Conservation (phyloP, 2,888 invertebrate species). For the Drosophila yooni region DNA sequence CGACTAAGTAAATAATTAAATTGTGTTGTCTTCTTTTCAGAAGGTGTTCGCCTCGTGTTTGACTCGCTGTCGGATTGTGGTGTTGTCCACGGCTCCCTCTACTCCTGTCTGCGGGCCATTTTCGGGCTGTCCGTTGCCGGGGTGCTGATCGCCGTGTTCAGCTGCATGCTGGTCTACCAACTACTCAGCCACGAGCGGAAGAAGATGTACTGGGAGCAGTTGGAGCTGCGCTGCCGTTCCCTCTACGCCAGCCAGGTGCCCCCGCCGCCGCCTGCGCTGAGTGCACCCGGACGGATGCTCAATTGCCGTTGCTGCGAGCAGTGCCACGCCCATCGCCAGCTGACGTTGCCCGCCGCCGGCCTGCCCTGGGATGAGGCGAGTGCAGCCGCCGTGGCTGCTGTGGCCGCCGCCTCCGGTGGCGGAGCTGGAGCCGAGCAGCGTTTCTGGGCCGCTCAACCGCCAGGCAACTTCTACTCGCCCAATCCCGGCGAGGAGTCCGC, state of each 20-base stretch:
- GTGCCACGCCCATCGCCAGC: conserved; percentile 87
- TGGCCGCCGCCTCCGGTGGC: conserved; percentile 85
- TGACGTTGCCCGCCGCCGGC: conserved; percentile 85
- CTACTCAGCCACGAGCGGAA: conserved; percentile 95
- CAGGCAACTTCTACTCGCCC: conserved; percentile 93
- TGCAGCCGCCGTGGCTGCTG: conserved; percentile 80
- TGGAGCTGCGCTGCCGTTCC: conserved; percentile 93
- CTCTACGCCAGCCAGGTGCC: conserved; percentile 87
- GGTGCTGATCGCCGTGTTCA: conserved; percentile 95
- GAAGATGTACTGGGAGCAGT: conserved; percentile 97
- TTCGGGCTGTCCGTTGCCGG: conserved; percentile 96
- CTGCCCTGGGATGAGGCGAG: conserved; percentile 87
- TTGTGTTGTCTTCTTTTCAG: conserved; percentile 49
- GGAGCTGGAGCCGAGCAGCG: conserved; percentile 81
- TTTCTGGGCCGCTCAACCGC: conserved; percentile 86
- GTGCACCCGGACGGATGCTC: conserved; percentile 77
- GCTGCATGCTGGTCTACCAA: conserved; percentile 96
- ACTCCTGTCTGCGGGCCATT: conserved; percentile 94
- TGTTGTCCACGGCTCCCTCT: conserved; percentile 95
- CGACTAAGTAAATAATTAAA: neutral
- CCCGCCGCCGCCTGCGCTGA: conserved; percentile 81
- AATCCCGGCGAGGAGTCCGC: conserved; percentile 88
- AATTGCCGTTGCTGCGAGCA: conserved; percentile 90
- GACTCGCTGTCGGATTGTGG: conserved; percentile 95
- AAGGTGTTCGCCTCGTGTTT: conserved; percentile 92